Percentiles rank a stretch among this genome's conserved stretches.
phyloP scores from a whole-genome alignment of 2,888 invertebrate species.

The Aporophyla nigra region DNA sequence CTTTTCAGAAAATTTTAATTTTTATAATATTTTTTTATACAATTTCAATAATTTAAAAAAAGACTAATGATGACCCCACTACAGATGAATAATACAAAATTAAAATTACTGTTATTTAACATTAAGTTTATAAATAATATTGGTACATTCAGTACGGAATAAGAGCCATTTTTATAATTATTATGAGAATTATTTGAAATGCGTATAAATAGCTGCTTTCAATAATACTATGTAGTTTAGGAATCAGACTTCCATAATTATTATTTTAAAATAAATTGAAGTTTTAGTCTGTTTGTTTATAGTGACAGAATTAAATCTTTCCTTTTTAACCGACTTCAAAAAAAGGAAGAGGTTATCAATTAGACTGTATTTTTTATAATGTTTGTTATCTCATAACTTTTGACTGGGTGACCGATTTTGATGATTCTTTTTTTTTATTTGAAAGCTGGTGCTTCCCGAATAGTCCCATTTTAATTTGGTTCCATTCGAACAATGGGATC shows the following conservation, averaged over 20 bases:
- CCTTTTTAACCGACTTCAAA: too few relatives aligned
- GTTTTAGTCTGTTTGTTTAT: background rate
- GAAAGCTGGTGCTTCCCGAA: too few relatives aligned
- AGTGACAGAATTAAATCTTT: background rate
- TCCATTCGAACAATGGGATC: too few relatives aligned
- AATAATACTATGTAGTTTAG: constrained; percentile 27
- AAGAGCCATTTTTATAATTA: constrained; percentile 38
- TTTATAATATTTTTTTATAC: background rate
- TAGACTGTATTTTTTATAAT: too few relatives aligned
- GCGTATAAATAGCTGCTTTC: constrained; percentile 46
- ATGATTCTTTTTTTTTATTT: too few relatives aligned
- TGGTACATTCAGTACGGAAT: constrained; percentile 37
- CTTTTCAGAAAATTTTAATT: background rate
- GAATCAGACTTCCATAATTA: background rate
- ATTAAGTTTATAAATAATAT: constrained; percentile 10
- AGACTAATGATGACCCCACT: constrained; percentile 27
- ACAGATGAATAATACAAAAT: constrained; percentile 11
- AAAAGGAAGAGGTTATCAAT: too few relatives aligned
- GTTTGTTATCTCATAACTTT: too few relatives aligned
- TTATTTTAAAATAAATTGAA: background rate
- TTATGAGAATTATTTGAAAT: background rate
- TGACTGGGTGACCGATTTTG: too few relatives aligned
- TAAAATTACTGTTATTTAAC: constrained; percentile 17
- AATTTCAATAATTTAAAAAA: constrained; percentile 1
- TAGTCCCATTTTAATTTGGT: too few relatives aligned